Conservation (phyloP, 1,140 invertebrate genomes). For the Leptonema lineaticorne region DNA sequence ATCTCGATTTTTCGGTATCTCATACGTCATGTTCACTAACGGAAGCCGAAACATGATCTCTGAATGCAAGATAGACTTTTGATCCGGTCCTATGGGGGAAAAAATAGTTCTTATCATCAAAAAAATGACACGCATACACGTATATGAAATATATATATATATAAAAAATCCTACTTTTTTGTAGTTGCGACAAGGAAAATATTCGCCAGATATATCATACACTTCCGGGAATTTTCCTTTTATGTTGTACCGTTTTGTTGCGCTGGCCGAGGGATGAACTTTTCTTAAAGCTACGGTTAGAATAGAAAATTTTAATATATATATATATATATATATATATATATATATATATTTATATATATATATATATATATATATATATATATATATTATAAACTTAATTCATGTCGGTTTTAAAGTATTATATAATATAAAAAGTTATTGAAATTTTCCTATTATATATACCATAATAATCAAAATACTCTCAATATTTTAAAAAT, state of each 20-base stretch:
- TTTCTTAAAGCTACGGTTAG: too few relatives aligned
- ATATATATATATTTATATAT: too few relatives aligned
- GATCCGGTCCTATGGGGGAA: not conserved
- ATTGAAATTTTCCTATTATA: too few relatives aligned
- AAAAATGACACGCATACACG: not conserved
- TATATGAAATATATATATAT: not conserved
- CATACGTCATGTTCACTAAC: not conserved
- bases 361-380: too few relatives aligned
- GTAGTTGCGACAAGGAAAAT: not conserved
- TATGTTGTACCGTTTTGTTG: not conserved
- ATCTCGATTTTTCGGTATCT: too few relatives aligned
- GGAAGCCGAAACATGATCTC: conserved; percentile 4
- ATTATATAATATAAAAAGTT: too few relatives aligned
- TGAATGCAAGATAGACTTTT: conserved; percentile 18
- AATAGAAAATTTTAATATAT: too few relatives aligned
- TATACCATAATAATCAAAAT: too few relatives aligned
- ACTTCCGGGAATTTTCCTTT: conserved; percentile 8
- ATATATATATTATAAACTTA: too few relatives aligned
- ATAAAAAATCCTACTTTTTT: not conserved
- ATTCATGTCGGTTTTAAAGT: too few relatives aligned
- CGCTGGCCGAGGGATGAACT: not conserved
- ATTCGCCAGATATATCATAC: not conserved
- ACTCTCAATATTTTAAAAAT: too few relatives aligned
- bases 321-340: too few relatives aligned
- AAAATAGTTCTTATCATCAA: not conserved